These are phyloP conservation scores for Platerodrilus igneus DNA, from an alignment of 2,888 invertebrate species.

Conservation along the genomic window DNA sequence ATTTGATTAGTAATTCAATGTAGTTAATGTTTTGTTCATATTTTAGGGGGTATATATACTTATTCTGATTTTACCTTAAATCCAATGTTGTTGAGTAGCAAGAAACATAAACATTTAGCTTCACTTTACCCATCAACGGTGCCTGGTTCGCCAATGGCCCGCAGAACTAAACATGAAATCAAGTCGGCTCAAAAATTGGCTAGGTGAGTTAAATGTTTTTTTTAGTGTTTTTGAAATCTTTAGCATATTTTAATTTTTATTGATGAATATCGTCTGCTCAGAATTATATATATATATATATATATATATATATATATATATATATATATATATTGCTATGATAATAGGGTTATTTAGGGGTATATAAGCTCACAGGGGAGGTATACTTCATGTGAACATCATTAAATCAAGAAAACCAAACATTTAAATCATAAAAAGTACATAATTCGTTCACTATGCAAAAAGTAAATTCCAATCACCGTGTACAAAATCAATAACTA, in stretches of 20 bases:
- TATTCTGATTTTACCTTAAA: constrained; percentile 63
- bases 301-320: too few relatives aligned
- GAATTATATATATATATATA: too few relatives aligned
- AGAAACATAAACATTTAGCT: constrained; percentile 41
- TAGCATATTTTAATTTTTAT: background rate
- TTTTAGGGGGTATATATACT: constrained; percentile 49
- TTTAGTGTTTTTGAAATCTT: constrained; percentile 1
- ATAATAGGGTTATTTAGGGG: too few relatives aligned
- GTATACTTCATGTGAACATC: too few relatives aligned
- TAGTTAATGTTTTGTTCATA: constrained; percentile 5
- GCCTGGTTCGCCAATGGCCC: constrained; percentile 87
- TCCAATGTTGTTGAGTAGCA: constrained; percentile 52
- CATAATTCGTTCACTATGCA: too few relatives aligned
- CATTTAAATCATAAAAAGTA: too few relatives aligned
- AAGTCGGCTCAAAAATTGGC: constrained; percentile 83
- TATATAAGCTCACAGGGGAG: too few relatives aligned
- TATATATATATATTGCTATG: too few relatives aligned
- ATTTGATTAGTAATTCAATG: background rate
- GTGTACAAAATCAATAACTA: too few relatives aligned
- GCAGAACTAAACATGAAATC: constrained; percentile 93
- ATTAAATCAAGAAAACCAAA: too few relatives aligned
- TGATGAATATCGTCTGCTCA: too few relatives aligned
- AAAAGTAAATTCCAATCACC: too few relatives aligned
- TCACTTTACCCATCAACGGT: constrained; percentile 43
- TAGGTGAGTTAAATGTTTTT: constrained; percentile 40